These are phyloP conservation scores for Aselliscus stoliczkanus DNA, from an alignment of 2,797 vertebrate species.

Conservation along the genomic window DNA sequence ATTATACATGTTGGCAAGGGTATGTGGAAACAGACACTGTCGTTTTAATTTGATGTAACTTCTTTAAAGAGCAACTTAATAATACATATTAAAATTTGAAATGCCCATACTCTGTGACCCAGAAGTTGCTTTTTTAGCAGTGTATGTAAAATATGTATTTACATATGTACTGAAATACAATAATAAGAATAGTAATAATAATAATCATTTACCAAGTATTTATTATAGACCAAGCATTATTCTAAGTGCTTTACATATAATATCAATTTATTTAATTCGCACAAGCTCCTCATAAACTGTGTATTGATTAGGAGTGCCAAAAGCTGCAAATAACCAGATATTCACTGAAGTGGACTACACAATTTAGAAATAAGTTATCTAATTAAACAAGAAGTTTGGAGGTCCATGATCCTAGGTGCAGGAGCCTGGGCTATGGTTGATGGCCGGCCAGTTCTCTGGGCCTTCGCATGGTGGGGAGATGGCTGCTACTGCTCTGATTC, in stretches of 20 bases:
- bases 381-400: neutral
- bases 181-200: neutral
- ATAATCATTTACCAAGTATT: neutral
- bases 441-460: neutral
- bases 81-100: neutral
- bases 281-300: neutral
- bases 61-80: neutral
- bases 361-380: neutral
- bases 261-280: neutral
- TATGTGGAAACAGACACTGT: neutral
- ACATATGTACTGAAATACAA: neutral
- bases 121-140: neutral
- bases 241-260: neutral
- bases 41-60: neutral
- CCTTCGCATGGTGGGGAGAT: neutral
- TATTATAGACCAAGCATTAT: neutral
- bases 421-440: neutral
- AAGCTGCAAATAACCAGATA: neutral
- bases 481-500: neutral
- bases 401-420: neutral
- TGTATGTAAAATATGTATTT: neutral
- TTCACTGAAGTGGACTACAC: neutral
- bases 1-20: neutral
- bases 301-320: neutral
- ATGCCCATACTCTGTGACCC: neutral